These are phyloP conservation scores for Halocynthia aurantium DNA, from an alignment of 23 tunicate genomes.

Conservation along the genomic window DNA sequence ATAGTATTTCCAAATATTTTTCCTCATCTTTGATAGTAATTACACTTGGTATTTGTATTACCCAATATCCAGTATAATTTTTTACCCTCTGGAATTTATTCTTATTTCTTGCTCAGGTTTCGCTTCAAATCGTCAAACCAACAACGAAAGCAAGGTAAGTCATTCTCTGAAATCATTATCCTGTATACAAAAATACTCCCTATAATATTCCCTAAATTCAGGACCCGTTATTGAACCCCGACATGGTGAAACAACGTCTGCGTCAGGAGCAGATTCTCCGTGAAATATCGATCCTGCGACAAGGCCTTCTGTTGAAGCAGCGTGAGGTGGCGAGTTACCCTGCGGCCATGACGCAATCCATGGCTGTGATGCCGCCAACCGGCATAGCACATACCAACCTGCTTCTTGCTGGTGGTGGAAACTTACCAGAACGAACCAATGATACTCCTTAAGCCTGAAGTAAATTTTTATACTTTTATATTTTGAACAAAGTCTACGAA, in stretches of 20 bases:
- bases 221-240: conserved; percentile 60
- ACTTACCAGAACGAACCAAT: conserved; percentile 68
- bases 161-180: too few species aligned
- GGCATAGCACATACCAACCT: conserved; percentile 1
- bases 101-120: too few species aligned
- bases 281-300: conserved; percentile 82
- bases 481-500: too few species aligned
- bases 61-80: too few species aligned
- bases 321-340: conserved; percentile 97
- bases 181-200: too few species aligned
- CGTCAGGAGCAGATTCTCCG: conserved; percentile 72
- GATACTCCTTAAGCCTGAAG: conserved; percentile 14
- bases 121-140: neutral
- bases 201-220: neutral
- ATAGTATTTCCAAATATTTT: too few species aligned
- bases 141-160: neutral
- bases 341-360: conserved; percentile 32
- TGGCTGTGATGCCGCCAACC: neutral
- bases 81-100: too few species aligned
- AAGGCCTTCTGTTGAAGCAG: conserved; percentile 81
- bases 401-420: conserved; percentile 32
- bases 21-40: too few species aligned
- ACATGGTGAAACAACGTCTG: conserved; percentile 45
- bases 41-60: too few species aligned
- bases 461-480: neutral